Conservation (phyloP, 2,888 invertebrate genomes). For the Pseudanteris insignis region DNA sequence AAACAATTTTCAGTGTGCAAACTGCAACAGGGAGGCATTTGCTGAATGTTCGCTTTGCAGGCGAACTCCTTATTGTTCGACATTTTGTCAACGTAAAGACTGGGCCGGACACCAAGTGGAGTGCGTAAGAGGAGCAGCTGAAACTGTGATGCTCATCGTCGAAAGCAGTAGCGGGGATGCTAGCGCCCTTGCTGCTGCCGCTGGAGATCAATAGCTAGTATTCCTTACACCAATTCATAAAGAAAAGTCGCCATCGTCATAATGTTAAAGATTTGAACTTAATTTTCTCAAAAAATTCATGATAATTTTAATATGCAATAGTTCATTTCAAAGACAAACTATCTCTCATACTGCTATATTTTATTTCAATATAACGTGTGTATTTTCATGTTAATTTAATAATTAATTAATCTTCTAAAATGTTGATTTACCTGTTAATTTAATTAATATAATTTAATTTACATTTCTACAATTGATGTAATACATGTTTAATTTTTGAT, state of each 20-base stretch:
- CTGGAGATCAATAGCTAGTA: conserved; percentile 62
- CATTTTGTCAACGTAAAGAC: conserved; percentile 89
- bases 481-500: too few species aligned
- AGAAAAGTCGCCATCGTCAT: conserved; percentile 22
- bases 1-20: conserved; percentile 82
- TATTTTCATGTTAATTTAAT: too few species aligned
- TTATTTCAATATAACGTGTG: too few species aligned
- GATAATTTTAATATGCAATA: not conserved
- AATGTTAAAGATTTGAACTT: not conserved
- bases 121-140: conserved; percentile 78
- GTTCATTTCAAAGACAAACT: not conserved
- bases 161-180: conserved; percentile 70
- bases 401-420: too few species aligned
- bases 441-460: too few species aligned
- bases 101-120: conserved; percentile 89
- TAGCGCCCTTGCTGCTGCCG: conserved; percentile 51
- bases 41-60: conserved; percentile 89
- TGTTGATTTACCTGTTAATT: too few species aligned
- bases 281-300: not conserved
- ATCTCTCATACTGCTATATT: too few species aligned
- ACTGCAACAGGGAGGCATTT: conserved; percentile 87
- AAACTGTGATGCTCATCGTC: conserved; percentile 87
- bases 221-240: conserved; percentile 55
- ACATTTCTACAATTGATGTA: too few species aligned
- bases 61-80: conserved; percentile 87